phyloP scores from a whole-genome alignment of 1,140 invertebrate genomes.

The Rhynchophorus ferrugineus region DNA sequence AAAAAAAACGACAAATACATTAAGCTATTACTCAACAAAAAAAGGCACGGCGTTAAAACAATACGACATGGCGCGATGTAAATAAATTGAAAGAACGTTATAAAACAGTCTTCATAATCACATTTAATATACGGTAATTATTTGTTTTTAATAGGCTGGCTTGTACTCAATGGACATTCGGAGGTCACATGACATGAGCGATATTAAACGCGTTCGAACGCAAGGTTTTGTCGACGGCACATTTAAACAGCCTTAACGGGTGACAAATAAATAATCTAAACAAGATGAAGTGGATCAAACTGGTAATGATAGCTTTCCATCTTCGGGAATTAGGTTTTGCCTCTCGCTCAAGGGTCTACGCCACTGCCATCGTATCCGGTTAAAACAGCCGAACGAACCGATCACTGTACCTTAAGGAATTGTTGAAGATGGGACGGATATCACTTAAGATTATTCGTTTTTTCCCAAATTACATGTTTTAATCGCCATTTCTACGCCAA shows the following conservation, averaged over 20 bases:
- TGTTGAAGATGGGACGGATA: conserved; percentile 6
- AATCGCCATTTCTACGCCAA: conserved; percentile 13
- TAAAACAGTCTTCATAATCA: background rate
- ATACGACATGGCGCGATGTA: background rate
- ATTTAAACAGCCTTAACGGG: background rate
- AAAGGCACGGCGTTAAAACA: background rate
- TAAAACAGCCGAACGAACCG: too few species aligned
- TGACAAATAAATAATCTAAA: conserved; percentile 9
- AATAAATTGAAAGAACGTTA: background rate
- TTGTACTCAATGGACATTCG: background rate
- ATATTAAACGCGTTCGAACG: background rate
- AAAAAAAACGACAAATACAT: background rate
- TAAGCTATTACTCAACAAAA: background rate
- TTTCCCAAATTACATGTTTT: conserved; percentile 17
- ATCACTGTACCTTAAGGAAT: conserved; percentile 2
- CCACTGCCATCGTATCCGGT: too few species aligned
- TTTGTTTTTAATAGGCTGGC: background rate
- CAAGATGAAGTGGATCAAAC: conserved; percentile 18
- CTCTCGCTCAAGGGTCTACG: too few species aligned
- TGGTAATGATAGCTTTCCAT: conserved; percentile 10
- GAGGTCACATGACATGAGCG: conserved; percentile 1
- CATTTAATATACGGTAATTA: conserved; percentile 1
- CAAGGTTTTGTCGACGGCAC: background rate
- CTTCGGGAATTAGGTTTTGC: conserved; percentile 5
- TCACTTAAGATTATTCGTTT: conserved; percentile 13